Evolutionary conservation across 2,888 invertebrate genomes (phyloP), one percentile per base, ranked within the genome.

Genomic region (Coelinius sp.): DNA sequence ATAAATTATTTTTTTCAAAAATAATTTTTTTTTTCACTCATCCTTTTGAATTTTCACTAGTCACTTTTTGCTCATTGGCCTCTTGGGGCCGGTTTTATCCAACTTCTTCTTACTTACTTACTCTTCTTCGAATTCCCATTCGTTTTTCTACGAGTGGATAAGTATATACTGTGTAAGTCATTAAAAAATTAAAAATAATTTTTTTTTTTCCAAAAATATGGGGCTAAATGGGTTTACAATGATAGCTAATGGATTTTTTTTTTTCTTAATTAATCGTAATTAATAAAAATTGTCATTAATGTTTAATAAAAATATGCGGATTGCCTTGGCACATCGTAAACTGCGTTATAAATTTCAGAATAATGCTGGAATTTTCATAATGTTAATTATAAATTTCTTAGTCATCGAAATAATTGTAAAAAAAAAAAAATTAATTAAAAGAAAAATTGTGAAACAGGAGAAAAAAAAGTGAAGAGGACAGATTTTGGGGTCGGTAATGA

Each of bases 31-130:
- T 44, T 24, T 27, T 53, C 17, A 25, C 1, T 44, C 8, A 38
- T 65, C 14, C 59, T 27, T 38, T 52, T 75, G 75, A 71, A 66
- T 79, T 73, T 76, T 69, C 64, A 74, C 63, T 56, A 70, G 73
- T 73, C 73, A 41, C n/a, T 65, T 68, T 74, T 70, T 66, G n/a
- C 22, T 46, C 62, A 46, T 73, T 71, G 74, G 68, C 71, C 59
- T 24, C 67, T 71, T 74, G 67, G 24, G 67, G 52, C 68, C 65
- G 68, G 46, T 68, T 69, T 56, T 53, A 71, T 71, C 56, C 53
- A 44, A 27, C 41, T 49, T 24, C 69, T 52, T 68, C 38, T 66
- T 67, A n/a, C n/a, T n/a, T n/a, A n/a, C 72, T 75, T 75, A 79
- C 68, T 70, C 66, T 68, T 56, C 66, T 20, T 46, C 68, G 62